Evolutionary conservation across 30 jellyfish, hydroid and myxozoan genomes (phyloP).

Genomic region (Aurelia aurita): DNA sequence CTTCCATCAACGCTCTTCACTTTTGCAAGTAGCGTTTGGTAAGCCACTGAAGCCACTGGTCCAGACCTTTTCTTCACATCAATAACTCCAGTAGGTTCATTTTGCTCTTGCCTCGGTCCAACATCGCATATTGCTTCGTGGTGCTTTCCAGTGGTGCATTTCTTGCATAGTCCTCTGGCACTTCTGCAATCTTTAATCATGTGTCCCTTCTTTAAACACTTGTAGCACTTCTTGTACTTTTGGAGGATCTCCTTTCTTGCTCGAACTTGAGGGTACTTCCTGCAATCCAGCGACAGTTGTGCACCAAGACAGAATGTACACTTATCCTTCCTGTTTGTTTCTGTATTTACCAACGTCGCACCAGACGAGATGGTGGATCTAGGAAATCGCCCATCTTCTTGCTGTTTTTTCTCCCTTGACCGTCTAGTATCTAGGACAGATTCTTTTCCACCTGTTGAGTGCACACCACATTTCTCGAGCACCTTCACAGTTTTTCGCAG

Average conservation of each 20-base stretch:
- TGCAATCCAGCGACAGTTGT: slow-evolving; percentile 37
- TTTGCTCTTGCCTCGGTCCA: not conserved
- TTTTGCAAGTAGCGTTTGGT: not conserved
- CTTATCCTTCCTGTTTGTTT: not conserved
- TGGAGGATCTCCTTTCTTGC: slow-evolving; percentile 18
- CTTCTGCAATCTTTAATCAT: slow-evolving; percentile 11
- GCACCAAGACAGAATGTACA: slow-evolving; percentile 27
- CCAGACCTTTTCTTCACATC: not conserved
- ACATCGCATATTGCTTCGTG: slow-evolving; percentile 30
- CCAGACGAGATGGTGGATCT: slow-evolving; percentile 6
- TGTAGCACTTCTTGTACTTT: slow-evolving; percentile 34
- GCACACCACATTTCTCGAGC: slow-evolving; percentile 39
- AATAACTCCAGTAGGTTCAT: slow-evolving; percentile 59
- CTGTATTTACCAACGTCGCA: slow-evolving; percentile 24
- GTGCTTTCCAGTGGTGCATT: slow-evolving; percentile 15
- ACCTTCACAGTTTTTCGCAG: slow-evolving; percentile 23
- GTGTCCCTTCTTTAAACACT: slow-evolving; percentile 44
- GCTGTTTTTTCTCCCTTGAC: too few species aligned
- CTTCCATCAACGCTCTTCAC: slow-evolving; percentile 9
- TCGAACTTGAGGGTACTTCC: not conserved
- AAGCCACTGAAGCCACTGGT: slow-evolving; percentile 48
- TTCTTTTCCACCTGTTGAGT: not conserved
- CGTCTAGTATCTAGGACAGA: too few species aligned
- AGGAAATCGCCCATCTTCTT: too few species aligned
- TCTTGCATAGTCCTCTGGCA: slow-evolving; percentile 16